These are phyloP conservation scores for Helobdella robusta DNA, from an alignment of 2,888 invertebrate genomes.

Conservation along the genomic window DNA sequence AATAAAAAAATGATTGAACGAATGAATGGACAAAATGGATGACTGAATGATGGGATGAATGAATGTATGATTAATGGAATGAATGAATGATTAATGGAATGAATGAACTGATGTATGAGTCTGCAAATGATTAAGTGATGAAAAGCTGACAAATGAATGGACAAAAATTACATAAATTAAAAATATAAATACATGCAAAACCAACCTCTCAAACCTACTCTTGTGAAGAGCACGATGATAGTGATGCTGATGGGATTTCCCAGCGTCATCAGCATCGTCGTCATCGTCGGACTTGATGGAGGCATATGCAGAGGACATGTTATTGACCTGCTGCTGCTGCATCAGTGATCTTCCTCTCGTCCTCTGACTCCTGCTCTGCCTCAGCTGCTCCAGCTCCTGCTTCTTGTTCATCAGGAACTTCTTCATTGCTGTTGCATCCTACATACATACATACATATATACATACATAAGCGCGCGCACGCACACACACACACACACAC, in stretches of 20 bases:
- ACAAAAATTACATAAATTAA: no score
- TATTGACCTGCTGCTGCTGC: slow-evolving; percentile 11
- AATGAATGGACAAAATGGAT: no score
- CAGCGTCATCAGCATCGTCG: slow-evolving; percentile 24
- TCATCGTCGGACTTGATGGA: slow-evolving; percentile 28
- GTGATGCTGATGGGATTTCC: background rate
- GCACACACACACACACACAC: slow-evolving; percentile 1
- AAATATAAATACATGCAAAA: no score
- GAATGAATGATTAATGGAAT: no score
- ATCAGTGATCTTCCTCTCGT: slow-evolving; percentile 24
- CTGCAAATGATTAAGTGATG: no score
- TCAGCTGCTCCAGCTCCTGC: slow-evolving; percentile 38
- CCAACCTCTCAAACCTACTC: background rate
- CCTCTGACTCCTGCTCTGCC: slow-evolving; percentile 12
- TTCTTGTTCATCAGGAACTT: slow-evolving; percentile 58
- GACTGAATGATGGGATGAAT: no score
- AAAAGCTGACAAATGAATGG: no score
- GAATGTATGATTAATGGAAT: no score
- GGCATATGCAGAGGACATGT: slow-evolving; percentile 28
- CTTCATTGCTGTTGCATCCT: slow-evolving; percentile 76
- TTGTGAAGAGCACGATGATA: no score
- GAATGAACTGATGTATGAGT: no score
- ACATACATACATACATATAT: slow-evolving; percentile 8
- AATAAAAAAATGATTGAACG: background rate
- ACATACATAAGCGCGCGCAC: no score